phyloP scores from a whole-genome alignment of 2,888 invertebrate genomes.

The Drosophila diplacantha region DNA sequence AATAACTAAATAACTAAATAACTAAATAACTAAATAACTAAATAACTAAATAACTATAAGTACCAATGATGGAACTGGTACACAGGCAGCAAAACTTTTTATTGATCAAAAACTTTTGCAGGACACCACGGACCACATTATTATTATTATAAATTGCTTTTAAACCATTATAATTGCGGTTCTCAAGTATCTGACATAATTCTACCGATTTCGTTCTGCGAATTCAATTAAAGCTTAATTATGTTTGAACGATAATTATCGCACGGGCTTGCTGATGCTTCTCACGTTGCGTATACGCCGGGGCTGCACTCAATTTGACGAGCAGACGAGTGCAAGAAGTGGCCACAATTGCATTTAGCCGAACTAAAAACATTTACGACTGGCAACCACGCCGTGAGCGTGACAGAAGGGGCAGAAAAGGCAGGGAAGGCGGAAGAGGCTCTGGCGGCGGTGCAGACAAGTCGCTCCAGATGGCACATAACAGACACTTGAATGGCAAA shows the following conservation, averaged over 20 bases:
- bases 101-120: background rate
- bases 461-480: constrained; percentile 32
- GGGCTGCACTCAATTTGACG: constrained; percentile 11
- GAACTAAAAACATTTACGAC: constrained; percentile 40
- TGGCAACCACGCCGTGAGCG: constrained; percentile 32
- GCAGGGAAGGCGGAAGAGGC: constrained; percentile 14
- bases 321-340: constrained; percentile 16
- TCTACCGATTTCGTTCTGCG: background rate
- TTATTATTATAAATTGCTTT: background rate
- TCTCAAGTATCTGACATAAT: constrained; percentile 9
- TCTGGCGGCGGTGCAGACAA: constrained; percentile 15
- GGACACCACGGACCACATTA: background rate
- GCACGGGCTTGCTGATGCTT: background rate
- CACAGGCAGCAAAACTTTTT: background rate
- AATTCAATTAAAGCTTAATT: constrained; percentile 10
- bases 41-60: background rate
- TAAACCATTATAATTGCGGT: background rate
- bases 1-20: no score
- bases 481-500: constrained; percentile 41
- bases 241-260: constrained; percentile 14
- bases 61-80: background rate
- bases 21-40: no score
- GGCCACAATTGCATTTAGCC: constrained; percentile 39
- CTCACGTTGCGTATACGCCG: constrained; percentile 19
- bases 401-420: constrained; percentile 18